A percentile compares a stretch with the other conserved stretches of the same genome.
Conservation (phyloP, 1,140 invertebrate species). For the Drosophila littoralis region DNA sequence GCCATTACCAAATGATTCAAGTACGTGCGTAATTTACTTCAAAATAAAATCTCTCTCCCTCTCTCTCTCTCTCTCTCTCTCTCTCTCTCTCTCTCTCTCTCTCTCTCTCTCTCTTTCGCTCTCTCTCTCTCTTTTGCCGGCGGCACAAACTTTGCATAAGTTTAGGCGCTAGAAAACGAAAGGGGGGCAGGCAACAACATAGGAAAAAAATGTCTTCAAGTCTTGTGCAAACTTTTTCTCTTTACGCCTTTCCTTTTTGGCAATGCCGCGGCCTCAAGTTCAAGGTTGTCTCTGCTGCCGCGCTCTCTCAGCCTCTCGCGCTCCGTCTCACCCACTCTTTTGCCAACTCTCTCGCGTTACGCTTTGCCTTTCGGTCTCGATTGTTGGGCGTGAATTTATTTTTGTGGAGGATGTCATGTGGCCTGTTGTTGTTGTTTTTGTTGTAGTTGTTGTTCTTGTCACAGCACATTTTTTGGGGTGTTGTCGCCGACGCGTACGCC, state of each 20-base stretch:
- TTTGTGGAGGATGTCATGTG: slow-evolving; percentile 63
- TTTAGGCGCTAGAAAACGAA: slow-evolving; percentile 14
- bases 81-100: background rate
- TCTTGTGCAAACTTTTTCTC: slow-evolving; percentile 15
- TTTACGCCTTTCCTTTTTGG: slow-evolving; percentile 44
- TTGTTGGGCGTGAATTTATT: slow-evolving; percentile 68
- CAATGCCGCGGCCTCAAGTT: slow-evolving; percentile 39
- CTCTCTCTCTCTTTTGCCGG: background rate
- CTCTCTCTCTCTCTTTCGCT: background rate
- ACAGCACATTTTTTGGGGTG: slow-evolving; percentile 55
- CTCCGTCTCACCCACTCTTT: slow-evolving; percentile 20
- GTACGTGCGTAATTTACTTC: slow-evolving; percentile 61
- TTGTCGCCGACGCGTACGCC: slow-evolving; percentile 40
- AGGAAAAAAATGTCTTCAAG: slow-evolving; percentile 17
- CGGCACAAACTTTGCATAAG: slow-evolving; percentile 34
- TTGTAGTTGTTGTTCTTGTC: slow-evolving; percentile 11
- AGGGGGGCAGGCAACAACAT: background rate
- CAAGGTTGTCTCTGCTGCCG: slow-evolving; percentile 41
- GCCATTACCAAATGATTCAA: slow-evolving; percentile 65
- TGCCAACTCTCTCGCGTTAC: slow-evolving; percentile 34
- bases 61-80: background rate
- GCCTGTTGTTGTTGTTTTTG: slow-evolving; percentile 40
- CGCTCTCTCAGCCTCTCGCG: slow-evolving; percentile 6
- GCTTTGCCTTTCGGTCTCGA: slow-evolving; percentile 26
- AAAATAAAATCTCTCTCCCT: slow-evolving; percentile 14